Evolutionary conservation across 2,113 vertebrate genomes (phyloP).

Genomic region (Poeciliopsis prolifica): DNA sequence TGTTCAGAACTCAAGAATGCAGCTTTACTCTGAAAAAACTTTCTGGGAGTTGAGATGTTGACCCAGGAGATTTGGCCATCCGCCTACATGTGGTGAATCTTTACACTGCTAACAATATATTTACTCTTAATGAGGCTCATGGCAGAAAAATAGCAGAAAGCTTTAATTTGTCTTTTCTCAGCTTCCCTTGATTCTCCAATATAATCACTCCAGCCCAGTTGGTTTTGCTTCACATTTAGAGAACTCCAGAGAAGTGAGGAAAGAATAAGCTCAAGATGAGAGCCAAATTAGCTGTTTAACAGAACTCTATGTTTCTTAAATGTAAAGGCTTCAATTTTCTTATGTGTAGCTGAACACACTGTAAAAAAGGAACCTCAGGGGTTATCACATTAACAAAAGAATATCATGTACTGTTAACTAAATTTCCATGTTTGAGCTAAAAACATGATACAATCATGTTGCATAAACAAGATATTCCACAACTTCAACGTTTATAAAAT

Average conservation of each 20-base stretch:
- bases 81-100: constrained; percentile 40
- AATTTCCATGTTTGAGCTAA: no score
- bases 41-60: background rate
- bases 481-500: no score
- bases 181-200: background rate
- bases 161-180: constrained; percentile 22
- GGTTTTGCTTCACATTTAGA: background rate
- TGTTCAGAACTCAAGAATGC: background rate
- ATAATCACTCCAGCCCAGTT: constrained; percentile 18
- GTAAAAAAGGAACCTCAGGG: no score
- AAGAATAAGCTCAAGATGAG: background rate
- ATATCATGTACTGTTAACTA: no score
- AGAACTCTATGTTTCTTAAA: background rate
- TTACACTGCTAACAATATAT: constrained; percentile 39
- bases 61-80: background rate
- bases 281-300: constrained; percentile 1
- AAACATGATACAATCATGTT: no score
- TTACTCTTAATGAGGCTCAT: constrained; percentile 47
- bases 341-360: background rate
- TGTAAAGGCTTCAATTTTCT: background rate
- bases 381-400: no score
- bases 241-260: background rate
- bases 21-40: background rate
- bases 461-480: no score
- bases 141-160: constrained; percentile 26